phyloP scores from a whole-genome alignment of 1,140 invertebrate genomes.

The Anastrepha obliqua region DNA sequence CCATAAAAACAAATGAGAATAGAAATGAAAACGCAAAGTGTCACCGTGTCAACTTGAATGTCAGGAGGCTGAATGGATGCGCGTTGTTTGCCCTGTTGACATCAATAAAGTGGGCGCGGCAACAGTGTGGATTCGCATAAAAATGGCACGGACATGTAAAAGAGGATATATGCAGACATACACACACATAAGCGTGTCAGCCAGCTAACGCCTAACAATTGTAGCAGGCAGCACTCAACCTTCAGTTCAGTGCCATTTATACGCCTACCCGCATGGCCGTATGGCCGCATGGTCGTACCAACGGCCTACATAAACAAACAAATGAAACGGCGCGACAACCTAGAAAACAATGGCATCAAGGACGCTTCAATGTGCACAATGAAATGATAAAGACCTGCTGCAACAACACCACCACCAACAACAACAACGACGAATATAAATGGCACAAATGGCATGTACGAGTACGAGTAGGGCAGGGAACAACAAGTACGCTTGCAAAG shows the following conservation, averaged over 20 bases:
- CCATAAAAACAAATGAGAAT: background rate
- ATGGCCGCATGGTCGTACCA: background rate
- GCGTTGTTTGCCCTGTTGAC: conserved; percentile 34
- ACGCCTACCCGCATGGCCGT: background rate
- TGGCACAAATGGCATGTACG: background rate
- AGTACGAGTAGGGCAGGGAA: conserved; percentile 27
- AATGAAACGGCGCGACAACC: conserved; percentile 39
- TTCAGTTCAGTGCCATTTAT: background rate
- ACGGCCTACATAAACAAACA: background rate
- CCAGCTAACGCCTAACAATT: background rate
- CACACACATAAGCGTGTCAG: background rate
- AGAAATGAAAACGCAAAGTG: conserved; percentile 20
- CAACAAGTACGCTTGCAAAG: conserved; percentile 10
- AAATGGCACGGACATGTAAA: background rate
- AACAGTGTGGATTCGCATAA: background rate
- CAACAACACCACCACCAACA: background rate
- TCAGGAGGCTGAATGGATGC: conserved; percentile 10
- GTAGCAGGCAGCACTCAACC: background rate
- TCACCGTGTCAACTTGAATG: conserved; percentile 33
- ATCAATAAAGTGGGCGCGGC: conserved; percentile 28
- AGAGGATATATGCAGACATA: background rate
- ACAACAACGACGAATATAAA: background rate
- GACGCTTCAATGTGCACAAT: conserved; percentile 30
- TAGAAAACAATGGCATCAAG: conserved; percentile 38
- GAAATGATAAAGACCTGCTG: conserved; percentile 19